phyloP scores from a whole-genome alignment of 2,888 invertebrate genomes.

The Eulithis prunata region DNA sequence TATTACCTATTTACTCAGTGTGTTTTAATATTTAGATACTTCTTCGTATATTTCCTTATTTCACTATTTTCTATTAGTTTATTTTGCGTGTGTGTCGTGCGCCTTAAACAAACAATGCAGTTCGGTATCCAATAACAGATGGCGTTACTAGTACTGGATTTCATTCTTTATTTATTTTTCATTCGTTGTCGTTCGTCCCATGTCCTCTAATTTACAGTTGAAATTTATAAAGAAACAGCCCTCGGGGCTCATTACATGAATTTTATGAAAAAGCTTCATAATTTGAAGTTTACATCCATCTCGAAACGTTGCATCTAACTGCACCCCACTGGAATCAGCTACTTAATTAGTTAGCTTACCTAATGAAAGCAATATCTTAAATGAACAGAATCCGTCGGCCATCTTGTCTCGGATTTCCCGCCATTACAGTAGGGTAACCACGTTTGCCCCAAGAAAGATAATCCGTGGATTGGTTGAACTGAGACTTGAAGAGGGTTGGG shows the following conservation, averaged over 20 bases:
- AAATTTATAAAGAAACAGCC: background rate
- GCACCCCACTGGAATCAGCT: slow-evolving; percentile 36
- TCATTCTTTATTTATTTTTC: background rate
- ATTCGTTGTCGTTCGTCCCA: no score
- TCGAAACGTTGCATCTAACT: slow-evolving; percentile 7
- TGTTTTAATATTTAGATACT: background rate
- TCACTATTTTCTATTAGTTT: background rate
- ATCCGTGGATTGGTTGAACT: slow-evolving; percentile 68
- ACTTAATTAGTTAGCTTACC: slow-evolving; percentile 51
- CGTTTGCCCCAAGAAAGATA: slow-evolving; percentile 63
- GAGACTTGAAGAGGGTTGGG: slow-evolving; percentile 48
- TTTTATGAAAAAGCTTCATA: background rate
- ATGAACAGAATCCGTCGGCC: slow-evolving; percentile 57
- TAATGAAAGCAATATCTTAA: slow-evolving; percentile 59
- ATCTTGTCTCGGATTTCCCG: slow-evolving; percentile 69
- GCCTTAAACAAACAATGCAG: background rate
- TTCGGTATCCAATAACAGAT: slow-evolving; percentile 45
- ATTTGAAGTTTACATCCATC: background rate
- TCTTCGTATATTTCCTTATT: background rate
- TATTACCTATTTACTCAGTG: slow-evolving; percentile 20
- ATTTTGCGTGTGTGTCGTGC: background rate
- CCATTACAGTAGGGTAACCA: slow-evolving; percentile 52
- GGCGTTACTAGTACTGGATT: slow-evolving; percentile 45
- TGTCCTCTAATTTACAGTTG: no score
- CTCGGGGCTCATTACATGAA: background rate